Base-by-base conservation (phyloP, 2,797 vertebrate genomes). In the Chlorospingus flavigularis region DNA sequence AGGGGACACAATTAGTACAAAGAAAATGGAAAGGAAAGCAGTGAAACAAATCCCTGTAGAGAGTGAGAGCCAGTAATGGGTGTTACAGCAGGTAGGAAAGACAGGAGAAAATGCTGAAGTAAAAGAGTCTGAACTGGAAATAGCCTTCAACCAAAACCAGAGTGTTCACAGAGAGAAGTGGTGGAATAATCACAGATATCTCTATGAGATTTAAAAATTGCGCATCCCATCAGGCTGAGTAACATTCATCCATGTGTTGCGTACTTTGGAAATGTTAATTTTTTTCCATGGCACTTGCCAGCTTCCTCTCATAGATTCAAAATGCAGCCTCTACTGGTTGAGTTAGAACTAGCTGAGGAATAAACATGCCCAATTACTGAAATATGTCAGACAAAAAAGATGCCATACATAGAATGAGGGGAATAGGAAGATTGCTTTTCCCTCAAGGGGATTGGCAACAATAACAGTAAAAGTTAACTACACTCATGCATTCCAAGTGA, bases 381-480 rank as follows among this genome's bases (percentile, higher is more conserved):
- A 95, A 92, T 95, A 96, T 90, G 92, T 92, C 86, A 95, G 95
- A 94, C 94, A 89, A 90, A 90, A 92, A 94, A 78, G 72, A 89
- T 81, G 79, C 70, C 80, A 66, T 84, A 77, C 53, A 13, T 88
- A 83, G 82, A 86, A 54, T 4, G 11, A 86, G 55, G 48, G 43
- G 60, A 95, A 74, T 55, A 58, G 65, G 45, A 93, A 92, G 84
- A 94, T 42, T 89, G 78, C 92, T 95, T 83, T 94, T 93, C 75
- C 68, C 84, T 95, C 88, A 60, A 93, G 94, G 63, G 43, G 19
- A 11, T 21, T 96, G 89, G 89, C 89, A 92, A 51, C 55, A 83
- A 9, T 72, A 86, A 70, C 65, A 63, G 70, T 30, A 63, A 48
- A 89, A 93, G 88, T 88, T 89, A 90, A 79, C 80, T 84, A 67